Base-by-base conservation (phyloP, 2,113 vertebrate genomes). In the Callaeas wilsoni region DNA sequence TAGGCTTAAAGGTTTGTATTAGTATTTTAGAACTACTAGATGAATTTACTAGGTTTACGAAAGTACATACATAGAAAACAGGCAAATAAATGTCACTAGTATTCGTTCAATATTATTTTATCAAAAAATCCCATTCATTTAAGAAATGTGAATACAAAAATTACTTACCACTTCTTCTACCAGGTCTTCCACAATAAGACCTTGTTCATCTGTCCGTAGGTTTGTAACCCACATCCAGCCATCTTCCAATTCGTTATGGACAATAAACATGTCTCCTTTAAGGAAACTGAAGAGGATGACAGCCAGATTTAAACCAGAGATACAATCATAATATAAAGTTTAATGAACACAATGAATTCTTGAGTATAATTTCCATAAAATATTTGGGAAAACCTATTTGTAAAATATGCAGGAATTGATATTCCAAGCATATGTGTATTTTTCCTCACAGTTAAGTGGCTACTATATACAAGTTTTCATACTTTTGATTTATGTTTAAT, bases 151-250 rank as follows among this genome's bases (percentile, higher is more conserved):
- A 85, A 65, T 50, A 81, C 25, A 94, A 87, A 78, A 53, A 68
- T 74, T 64, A 98, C 99, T 99, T 96, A 99, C 99, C 98, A 99
- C 99, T 94, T 99, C 99, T 96, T 99, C 99, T 69, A 99, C 99
- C 42, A 99, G 97, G 94, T 99, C 99, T 96, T 99, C 99, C 81
- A 99, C 99, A 87, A 99, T 99, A 93, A 99, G 99, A 83, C 99
- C 99, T 96, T 99, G 99, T 84, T 99, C 99, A 96, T 99, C 99
- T 63, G 99, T 99, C 78, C 99, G 98, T 44, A 99, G 98, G 67
- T 99, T 99, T 94, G 99, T 99, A 92, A 99, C 99, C 99, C 99
- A 99, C 99, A 99, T 99, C 99, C 99, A 99, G 88, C 99, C 99
- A 97, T 99, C 99, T 83, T 99, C 99, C 97, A 99, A 98, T 97